Evolutionary conservation across 2,113 vertebrate species (phyloP).

Genomic region (Monopterus albus): DNA sequence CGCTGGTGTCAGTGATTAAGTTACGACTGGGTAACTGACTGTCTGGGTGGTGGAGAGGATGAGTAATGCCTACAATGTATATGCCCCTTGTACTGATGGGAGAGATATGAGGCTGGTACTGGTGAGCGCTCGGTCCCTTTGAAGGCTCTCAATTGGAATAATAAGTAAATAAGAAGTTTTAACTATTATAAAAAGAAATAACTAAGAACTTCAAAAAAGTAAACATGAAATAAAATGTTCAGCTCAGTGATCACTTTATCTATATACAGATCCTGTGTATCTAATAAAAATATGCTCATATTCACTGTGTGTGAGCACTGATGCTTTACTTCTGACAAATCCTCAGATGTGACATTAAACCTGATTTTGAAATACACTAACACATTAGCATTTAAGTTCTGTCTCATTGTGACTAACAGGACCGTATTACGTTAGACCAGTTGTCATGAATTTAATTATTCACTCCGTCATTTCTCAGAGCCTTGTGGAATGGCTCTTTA

Average conservation of each 20-base stretch:
- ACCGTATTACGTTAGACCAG: neutral
- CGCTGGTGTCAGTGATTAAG: slow-evolving; percentile 64
- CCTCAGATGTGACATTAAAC: neutral
- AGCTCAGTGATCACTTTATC: too few species aligned
- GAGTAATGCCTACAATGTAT: slow-evolving; percentile 62
- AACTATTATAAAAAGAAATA: too few species aligned
- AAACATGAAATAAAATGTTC: too few species aligned
- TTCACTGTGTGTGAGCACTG: too few species aligned
- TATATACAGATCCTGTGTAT: too few species aligned
- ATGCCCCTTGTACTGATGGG: slow-evolving; percentile 57
- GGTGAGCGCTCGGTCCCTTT: neutral
- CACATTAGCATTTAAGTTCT: neutral
- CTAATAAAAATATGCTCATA: too few species aligned
- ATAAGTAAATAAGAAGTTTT: too few species aligned
- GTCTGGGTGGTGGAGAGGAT: slow-evolving; percentile 26
- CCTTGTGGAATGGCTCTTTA: neutral
- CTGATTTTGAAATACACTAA: neutral
- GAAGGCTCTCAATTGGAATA: neutral
- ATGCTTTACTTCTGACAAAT: too few species aligned
- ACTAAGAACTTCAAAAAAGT: too few species aligned
- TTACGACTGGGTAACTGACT: slow-evolving; percentile 45
- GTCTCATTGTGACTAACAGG: neutral
- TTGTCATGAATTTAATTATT: slow-evolving; percentile 5
- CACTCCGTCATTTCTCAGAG: slow-evolving; percentile 18
- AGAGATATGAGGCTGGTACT: slow-evolving; percentile 17